Evolutionary conservation across 2,113 vertebrate genomes (phyloP).

Genomic region (Corythornis madagascariensis): DNA sequence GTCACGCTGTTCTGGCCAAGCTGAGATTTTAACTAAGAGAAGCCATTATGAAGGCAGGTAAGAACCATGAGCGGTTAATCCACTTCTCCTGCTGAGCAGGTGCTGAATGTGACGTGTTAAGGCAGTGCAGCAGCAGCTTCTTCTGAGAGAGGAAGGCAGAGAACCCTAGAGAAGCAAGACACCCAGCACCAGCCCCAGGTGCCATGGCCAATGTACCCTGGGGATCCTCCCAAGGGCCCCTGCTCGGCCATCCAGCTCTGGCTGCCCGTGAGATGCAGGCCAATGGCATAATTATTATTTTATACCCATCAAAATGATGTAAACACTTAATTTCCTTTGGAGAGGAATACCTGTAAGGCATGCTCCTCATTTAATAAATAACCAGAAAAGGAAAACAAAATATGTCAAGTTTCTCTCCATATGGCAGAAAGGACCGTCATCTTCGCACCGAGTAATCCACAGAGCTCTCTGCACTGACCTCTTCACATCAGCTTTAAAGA

Average conservation of each 20-base stretch:
- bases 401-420: constrained; percentile 60
- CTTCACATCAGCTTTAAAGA: constrained; percentile 69
- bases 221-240: background rate
- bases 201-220: too few species aligned
- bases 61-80: background rate
- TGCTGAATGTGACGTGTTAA: background rate
- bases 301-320: constrained; percentile 58
- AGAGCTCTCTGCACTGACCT: constrained; percentile 51
- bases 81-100: background rate
- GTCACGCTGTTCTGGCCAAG: background rate
- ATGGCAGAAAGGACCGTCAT: constrained; percentile 61
- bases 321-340: constrained; percentile 55
- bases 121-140: background rate
- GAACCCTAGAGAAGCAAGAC: background rate
- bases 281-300: constrained; percentile 44
- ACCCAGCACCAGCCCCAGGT: background rate
- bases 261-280: background rate
- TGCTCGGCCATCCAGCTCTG: background rate
- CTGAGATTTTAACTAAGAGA: background rate
- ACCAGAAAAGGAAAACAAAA: constrained; percentile 50
- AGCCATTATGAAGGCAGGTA: background rate
- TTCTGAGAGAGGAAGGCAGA: background rate
- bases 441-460: constrained; percentile 40
- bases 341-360: constrained; percentile 41
- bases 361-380: constrained; percentile 63